These are phyloP conservation scores for Manduca sexta DNA, from an alignment of 1,140 invertebrate species.

Conservation along the genomic window DNA sequence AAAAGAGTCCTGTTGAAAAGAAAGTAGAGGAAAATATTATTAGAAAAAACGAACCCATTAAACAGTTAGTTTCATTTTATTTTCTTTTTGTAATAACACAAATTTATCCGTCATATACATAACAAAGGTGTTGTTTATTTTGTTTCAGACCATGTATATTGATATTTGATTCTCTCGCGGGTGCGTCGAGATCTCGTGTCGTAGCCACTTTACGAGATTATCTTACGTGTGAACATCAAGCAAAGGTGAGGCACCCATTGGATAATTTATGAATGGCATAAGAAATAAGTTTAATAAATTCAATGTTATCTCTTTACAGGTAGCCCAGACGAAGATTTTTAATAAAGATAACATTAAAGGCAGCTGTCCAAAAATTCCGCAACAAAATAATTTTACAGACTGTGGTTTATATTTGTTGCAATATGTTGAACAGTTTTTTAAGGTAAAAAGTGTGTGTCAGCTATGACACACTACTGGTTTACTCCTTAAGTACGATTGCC, in stretches of 20 bases:
- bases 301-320: conserved; percentile 41
- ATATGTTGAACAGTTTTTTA: conserved; percentile 97
- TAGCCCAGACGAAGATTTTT: conserved; percentile 76
- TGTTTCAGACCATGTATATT: conserved; percentile 88
- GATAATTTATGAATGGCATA: no score
- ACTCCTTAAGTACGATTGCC: no score
- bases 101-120: background rate
- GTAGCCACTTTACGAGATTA: conserved; percentile 92
- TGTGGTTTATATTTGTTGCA: conserved; percentile 97
- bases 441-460: conserved; percentile 75
- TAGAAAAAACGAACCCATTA: conserved; percentile 69
- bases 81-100: background rate
- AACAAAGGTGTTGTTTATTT: background rate
- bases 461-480: no score
- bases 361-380: conserved; percentile 90
- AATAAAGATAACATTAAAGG: conserved; percentile 89
- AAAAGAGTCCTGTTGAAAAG: conserved; percentile 55
- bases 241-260: conserved; percentile 76
- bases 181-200: conserved; percentile 84
- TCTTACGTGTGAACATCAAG: conserved; percentile 90
- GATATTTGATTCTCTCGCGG: conserved; percentile 94
- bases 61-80: conserved; percentile 71
- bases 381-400: conserved; percentile 97
- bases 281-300: no score
- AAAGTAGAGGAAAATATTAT: conserved; percentile 41